A percentile compares a stretch with the other conserved stretches of the same genome.
Evolutionary conservation across 2,888 invertebrate species (phyloP).

Genomic region (Erebia aethiops): DNA sequence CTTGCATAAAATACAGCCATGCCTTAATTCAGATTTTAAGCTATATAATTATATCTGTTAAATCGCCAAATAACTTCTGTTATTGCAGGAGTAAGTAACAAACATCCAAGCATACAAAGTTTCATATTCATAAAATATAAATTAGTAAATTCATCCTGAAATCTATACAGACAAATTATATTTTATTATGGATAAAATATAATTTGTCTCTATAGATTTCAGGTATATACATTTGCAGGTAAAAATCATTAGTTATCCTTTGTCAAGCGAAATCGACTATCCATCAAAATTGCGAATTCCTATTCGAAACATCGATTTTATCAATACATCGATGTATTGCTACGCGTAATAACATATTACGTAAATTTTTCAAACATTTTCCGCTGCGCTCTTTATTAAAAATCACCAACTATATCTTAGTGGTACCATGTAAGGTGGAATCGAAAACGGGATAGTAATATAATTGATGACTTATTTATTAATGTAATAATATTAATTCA

Average conservation of each 20-base stretch:
- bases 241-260: constrained; percentile 8
- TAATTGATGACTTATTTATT: too few species aligned
- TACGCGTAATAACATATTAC: constrained; percentile 24
- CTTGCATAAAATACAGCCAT: too few species aligned
- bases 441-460: not conserved
- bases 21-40: too few species aligned
- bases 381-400: constrained; percentile 17
- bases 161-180: not conserved
- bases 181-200: too few species aligned
- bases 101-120: too few species aligned
- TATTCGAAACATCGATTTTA: constrained; percentile 22
- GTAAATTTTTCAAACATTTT: constrained; percentile 21
- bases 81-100: too few species aligned
- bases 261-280: constrained; percentile 25
- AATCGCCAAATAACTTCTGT: too few species aligned
- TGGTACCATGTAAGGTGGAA: not conserved
- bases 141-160: not conserved
- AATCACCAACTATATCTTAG: constrained; percentile 14
- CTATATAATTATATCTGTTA: too few species aligned
- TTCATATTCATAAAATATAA: too few species aligned
- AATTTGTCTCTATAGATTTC: too few species aligned
- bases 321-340: constrained; percentile 15
- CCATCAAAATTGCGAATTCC: constrained; percentile 27
- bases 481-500: too few species aligned
- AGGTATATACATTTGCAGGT: too few species aligned